Percentiles rank a stretch among this genome's conserved stretches.
Evolutionary conservation across 2,113 vertebrate species (phyloP).

Genomic region (Panthera uncia): DNA sequence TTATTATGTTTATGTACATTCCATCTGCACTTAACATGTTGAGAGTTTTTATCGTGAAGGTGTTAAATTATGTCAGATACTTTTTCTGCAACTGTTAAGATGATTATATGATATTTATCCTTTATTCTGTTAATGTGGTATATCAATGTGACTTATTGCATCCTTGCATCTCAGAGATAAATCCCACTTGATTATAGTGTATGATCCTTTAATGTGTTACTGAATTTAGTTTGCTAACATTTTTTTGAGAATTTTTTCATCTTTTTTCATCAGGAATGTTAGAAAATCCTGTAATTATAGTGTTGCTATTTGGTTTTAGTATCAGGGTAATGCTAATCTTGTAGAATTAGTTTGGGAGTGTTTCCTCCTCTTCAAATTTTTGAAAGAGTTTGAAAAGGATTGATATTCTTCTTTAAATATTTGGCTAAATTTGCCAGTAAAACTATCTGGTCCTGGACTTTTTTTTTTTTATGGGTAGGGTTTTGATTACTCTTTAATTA

Average conservation of each 20-base stretch:
- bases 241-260: background rate
- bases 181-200: background rate
- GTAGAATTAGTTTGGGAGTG: background rate
- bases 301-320: background rate
- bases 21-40: background rate
- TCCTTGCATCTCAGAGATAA: background rate
- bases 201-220: background rate
- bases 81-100: background rate
- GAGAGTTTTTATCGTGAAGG: too few relatives aligned
- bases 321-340: background rate
- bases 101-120: background rate
- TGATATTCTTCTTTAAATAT: background rate
- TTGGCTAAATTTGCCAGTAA: background rate
- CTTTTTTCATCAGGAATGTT: background rate
- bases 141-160: background rate
- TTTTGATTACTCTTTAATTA: background rate
- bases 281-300: background rate
- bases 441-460: background rate
- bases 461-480: background rate
- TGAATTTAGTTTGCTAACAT: background rate
- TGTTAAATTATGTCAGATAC: background rate
- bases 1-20: background rate
- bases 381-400: background rate
- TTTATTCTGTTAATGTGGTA: background rate
- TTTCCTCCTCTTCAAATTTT: background rate